Evolutionary conservation across 2,113 vertebrate genomes (phyloP), one percentile per base, ranked within the genome.

Genomic region (Epinephelus moara): DNA sequence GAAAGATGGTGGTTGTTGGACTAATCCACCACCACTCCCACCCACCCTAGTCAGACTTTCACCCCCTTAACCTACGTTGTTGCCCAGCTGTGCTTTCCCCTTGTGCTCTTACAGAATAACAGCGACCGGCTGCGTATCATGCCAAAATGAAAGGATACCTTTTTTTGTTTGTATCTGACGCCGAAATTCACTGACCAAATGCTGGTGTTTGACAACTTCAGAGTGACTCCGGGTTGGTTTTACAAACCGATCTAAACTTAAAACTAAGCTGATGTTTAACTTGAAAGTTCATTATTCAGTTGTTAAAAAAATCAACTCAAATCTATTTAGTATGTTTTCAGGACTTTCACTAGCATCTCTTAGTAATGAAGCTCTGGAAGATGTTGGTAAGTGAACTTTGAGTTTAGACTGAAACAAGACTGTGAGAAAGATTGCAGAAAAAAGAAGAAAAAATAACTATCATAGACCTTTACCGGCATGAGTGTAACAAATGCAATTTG

Each of bases 401-500:
- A 12, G n/a, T 50, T 30, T 50, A 18, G 18, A 45, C 25, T 6
- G 27, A 23, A 33, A 68, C 13, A 18, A 66, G 71, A 64, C 61
- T 49, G 80, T 49, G 57, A 53, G 25, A 25, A 57, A 19, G 4
- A 23, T 17, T 12, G 25, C 40, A 69, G 37, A 63, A 57, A 60
- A 12, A 11, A 52, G 11, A 42, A 50, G 11, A 2, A 68, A 67
- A 40, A 53, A 14, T 15, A 53, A 33, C 9, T 23, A 14, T 69
- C 57, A 37, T 6, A 42, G 67, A 74, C 25, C 6, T 14, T 17
- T 9, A 70, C 21, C 6, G 52, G 66, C 71, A 52, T 72, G 84
- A 60, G 70, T 78, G 75, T 67, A 70, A 40, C 25, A 52, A 37
- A 42, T 72, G 83, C 78, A 76, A 21, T 59, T 3, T 52, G 59